Percentiles rank a stretch among this genome's conserved stretches.
phyloP scores from a whole-genome alignment of 2,888 invertebrate species.

The Ceramica pisi region DNA sequence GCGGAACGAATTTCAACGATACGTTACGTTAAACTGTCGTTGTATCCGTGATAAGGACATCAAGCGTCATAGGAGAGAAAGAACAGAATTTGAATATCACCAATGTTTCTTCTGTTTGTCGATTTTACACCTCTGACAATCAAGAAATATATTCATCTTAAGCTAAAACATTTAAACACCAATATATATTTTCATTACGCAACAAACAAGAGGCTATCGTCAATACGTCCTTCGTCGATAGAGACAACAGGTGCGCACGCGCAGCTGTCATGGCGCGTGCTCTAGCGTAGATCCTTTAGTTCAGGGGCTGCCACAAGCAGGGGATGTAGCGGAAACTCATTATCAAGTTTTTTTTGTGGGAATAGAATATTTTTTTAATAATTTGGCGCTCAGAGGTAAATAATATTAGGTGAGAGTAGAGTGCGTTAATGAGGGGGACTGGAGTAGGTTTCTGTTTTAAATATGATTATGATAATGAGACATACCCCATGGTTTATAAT shows the following conservation, averaged over 20 bases:
- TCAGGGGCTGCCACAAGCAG: conserved; percentile 56
- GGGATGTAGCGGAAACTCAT: conserved; percentile 65
- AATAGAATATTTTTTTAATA: conserved; percentile 9
- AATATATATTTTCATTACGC: conserved; percentile 3
- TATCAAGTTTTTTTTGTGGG: conserved; percentile 39
- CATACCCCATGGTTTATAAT: not conserved
- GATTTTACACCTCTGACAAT: too few relatives aligned
- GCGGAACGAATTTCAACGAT: too few relatives aligned
- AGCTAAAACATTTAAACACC: not conserved
- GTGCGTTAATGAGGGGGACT: not conserved
- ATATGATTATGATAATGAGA: conserved; percentile 25
- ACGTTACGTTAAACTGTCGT: too few relatives aligned
- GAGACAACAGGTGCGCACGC: conserved; percentile 70
- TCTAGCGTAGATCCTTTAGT: conserved; percentile 73
- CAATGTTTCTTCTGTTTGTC: too few relatives aligned
- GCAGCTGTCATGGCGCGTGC: conserved; percentile 77
- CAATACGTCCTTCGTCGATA: conserved; percentile 21
- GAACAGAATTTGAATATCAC: too few relatives aligned
- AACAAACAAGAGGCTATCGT: conserved; percentile 21
- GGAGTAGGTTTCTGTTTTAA: not conserved
- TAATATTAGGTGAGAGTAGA: not conserved
- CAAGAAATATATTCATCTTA: too few relatives aligned
- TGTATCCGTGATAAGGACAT: too few relatives aligned
- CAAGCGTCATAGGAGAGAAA: too few relatives aligned
- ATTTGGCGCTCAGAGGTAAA: not conserved